Evolutionary conservation across 37 sponge, comb jelly and placozoan species (phyloP).

Genomic region (Crambe crambe): DNA sequence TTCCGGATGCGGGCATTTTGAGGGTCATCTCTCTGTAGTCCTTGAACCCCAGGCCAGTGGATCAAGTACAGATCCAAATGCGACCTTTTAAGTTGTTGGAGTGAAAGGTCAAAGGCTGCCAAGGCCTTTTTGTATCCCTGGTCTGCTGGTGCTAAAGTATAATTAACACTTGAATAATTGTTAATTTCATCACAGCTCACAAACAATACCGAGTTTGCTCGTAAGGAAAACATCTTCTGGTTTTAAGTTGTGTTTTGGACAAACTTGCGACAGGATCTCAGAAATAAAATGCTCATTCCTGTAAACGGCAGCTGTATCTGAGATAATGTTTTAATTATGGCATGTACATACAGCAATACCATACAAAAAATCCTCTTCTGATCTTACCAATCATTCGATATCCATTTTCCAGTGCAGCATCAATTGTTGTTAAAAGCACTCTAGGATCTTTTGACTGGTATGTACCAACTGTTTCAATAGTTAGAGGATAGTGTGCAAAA

Average conservation of each 20-base stretch:
- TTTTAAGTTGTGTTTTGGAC: slow-evolving; percentile 23
- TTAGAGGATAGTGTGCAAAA: neutral
- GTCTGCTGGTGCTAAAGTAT: slow-evolving; percentile 27
- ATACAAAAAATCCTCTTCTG: neutral
- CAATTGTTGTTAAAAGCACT: slow-evolving; percentile 15
- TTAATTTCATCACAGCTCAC: too few relatives aligned
- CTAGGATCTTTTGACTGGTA: slow-evolving; percentile 48
- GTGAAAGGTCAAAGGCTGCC: slow-evolving; percentile 27
- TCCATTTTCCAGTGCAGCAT: slow-evolving; percentile 37
- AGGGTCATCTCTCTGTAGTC: slow-evolving; percentile 38
- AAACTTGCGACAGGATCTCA: slow-evolving; percentile 21
- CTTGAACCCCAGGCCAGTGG: slow-evolving; percentile 71
- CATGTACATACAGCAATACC: neutral
- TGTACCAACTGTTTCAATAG: slow-evolving; percentile 50
- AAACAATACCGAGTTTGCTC: slow-evolving; percentile 60
- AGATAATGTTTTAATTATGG: neutral
- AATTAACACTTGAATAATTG: neutral
- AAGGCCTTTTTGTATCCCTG: slow-evolving; percentile 61
- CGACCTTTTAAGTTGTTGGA: neutral
- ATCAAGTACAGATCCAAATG: slow-evolving; percentile 60
- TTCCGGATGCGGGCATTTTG: slow-evolving; percentile 25
- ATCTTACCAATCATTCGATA: slow-evolving; percentile 48
- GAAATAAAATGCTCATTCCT: slow-evolving; percentile 46
- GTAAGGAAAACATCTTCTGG: slow-evolving; percentile 49
- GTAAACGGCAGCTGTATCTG: slow-evolving; percentile 71